Base-by-base conservation (phyloP, 2,888 invertebrate species). In the Oasisia sp. region DNA sequence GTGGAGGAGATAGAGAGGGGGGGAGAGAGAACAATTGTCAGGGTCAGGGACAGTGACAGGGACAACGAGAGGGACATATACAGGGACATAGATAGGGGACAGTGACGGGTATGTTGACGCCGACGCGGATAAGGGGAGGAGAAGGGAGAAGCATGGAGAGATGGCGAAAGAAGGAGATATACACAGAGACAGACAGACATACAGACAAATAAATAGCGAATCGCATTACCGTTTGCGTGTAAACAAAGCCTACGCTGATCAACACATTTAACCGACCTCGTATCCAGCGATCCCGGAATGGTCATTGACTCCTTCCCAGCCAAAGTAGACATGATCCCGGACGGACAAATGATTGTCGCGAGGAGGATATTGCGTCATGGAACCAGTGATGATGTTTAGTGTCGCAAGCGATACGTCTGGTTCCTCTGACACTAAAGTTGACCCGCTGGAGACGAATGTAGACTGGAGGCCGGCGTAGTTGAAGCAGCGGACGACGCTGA, bases 401-500 rank as follows among this genome's bases (percentile, higher is more conserved):
- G n/a, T 74, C 27, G 74, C 74, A 19, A 74, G 27, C 0, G 74
- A 19, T 19, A 74, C 74, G 74, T 74, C 74, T 19, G 74, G 74
- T 74, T 74, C 74, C n/a, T 74, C 27, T 7, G 74, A 19, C n/a
- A 74, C 74, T 27, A 27, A 27, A 19, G 74, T 74, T 7, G 74
- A 19, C 19, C 74, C 74, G 27, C 74, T 74, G 74, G 74, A 74
- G 74, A 74, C 74, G 74, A 74, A 27, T 5, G 74, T 74, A 27
- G 74, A 74, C 27, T 74, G 74, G 74, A 74, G 74, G 19, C 74
- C 74, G 74, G 74, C 74, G 74, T 74, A 74, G 74, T 74, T 74
- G 27, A n/a, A 74, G 74, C 74, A 74, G 74, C 74, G 74, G 74
- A 27, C 27, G 74, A 74, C 74, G n/a, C 74, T 74, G n/a, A 74